Percentiles rank a stretch among this genome's conserved stretches.
These are phyloP conservation scores for Jacana jacana DNA, from an alignment of 2,113 vertebrate species.

Conservation along the genomic window DNA sequence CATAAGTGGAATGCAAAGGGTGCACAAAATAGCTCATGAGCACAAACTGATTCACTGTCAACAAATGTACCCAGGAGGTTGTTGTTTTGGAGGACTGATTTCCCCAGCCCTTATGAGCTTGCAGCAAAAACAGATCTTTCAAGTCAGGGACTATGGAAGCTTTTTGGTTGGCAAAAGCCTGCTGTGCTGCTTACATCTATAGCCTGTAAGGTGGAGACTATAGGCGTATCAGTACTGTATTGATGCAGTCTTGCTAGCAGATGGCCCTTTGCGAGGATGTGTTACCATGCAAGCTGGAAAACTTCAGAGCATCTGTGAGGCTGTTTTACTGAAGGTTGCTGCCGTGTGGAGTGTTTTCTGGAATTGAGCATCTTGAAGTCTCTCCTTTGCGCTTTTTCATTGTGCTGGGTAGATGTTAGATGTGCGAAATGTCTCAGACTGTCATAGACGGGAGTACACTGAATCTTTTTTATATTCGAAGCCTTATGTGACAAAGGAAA, in stretches of 20 bases:
- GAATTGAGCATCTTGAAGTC: background rate
- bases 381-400: background rate
- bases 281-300: slow-evolving; percentile 35
- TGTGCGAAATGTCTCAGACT: background rate
- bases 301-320: slow-evolving; percentile 27
- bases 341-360: background rate
- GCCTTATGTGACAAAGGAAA: background rate
- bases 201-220: background rate
- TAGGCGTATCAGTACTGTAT: background rate
- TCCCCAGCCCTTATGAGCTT: background rate
- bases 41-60: background rate
- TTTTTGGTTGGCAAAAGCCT: background rate
- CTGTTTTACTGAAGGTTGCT: background rate
- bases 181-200: background rate
- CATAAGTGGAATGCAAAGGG: background rate
- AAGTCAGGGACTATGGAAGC: background rate
- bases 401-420: background rate
- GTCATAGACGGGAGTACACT: background rate
- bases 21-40: background rate
- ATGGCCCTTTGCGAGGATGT: background rate
- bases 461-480: background rate
- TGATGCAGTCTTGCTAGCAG: slow-evolving; percentile 2
- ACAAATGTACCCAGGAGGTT: accelerated
- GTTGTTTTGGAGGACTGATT: background rate
- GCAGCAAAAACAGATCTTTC: background rate